A percentile compares a stretch with the other conserved stretches of the same genome.
phyloP scores from a whole-genome alignment of 2,797 vertebrate genomes.

The Argentina silus region DNA sequence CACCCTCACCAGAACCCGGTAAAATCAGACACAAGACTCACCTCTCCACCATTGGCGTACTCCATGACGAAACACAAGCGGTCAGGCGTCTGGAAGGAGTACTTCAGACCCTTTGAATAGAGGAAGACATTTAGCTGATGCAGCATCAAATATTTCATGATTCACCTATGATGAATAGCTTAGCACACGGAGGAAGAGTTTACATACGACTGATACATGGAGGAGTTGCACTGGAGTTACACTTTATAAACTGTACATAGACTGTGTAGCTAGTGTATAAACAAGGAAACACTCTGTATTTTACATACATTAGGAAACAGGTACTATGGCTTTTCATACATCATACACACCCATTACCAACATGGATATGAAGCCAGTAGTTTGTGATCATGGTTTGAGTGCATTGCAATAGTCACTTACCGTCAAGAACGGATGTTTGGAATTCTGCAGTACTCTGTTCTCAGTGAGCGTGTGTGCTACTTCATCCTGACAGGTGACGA shows the following conservation, averaged over 20 bases:
- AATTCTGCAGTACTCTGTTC: slow-evolving; percentile 86
- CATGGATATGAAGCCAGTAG: too few relatives aligned
- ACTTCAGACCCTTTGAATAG: slow-evolving; percentile 79
- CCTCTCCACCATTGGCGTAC: slow-evolving; percentile 87
- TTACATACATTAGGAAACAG: too few relatives aligned
- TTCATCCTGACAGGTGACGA: slow-evolving; percentile 76
- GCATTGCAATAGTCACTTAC: slow-evolving; percentile 63
- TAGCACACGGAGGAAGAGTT: too few relatives aligned
- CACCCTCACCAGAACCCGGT: background rate
- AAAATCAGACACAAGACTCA: slow-evolving; percentile 53
- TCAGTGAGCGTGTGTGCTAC: slow-evolving; percentile 87
- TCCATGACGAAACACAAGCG: slow-evolving; percentile 89
- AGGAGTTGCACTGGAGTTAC: too few relatives aligned
- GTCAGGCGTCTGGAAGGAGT: slow-evolving; percentile 87
- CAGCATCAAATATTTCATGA: too few relatives aligned
- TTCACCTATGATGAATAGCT: too few relatives aligned
- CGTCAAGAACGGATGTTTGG: slow-evolving; percentile 85
- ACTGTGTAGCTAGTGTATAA: too few relatives aligned
- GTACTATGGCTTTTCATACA: too few relatives aligned
- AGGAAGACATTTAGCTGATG: background rate
- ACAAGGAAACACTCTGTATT: too few relatives aligned
- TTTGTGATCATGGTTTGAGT: background rate
- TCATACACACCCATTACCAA: too few relatives aligned
- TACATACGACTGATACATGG: too few relatives aligned
- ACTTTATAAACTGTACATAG: too few relatives aligned